Evolutionary conservation across 2,888 invertebrate genomes (phyloP).

Genomic region (Hermaeophaga mercurialis): DNA sequence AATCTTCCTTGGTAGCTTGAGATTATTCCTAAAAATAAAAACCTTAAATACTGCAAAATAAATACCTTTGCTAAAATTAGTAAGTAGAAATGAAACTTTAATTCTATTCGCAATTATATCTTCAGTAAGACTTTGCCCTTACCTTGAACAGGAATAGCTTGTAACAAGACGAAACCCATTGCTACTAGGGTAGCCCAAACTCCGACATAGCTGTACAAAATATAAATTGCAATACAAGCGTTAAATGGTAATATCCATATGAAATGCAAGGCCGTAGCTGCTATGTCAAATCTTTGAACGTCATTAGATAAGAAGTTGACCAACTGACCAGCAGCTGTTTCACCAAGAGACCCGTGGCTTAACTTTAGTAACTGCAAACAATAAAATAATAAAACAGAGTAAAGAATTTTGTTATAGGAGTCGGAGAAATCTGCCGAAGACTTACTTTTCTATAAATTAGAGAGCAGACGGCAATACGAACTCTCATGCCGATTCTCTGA

Average conservation of each 20-base stretch:
- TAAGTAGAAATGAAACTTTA: too few relatives aligned
- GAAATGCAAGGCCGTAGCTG: conserved; percentile 72
- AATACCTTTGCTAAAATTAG: too few relatives aligned
- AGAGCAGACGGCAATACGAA: background rate
- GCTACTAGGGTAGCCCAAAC: conserved; percentile 64
- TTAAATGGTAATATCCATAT: conserved; percentile 82
- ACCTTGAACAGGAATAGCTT: conserved; percentile 63
- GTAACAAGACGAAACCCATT: conserved; percentile 62
- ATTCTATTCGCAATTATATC: too few relatives aligned
- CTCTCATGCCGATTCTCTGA: background rate
- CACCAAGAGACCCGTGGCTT: conserved; percentile 72
- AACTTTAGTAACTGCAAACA: conserved; percentile 62
- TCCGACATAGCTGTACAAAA: conserved; percentile 65
- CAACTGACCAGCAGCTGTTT: conserved; percentile 83
- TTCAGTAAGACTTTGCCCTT: too few relatives aligned
- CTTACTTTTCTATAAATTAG: background rate
- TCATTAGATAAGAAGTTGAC: conserved; percentile 86
- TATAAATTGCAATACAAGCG: conserved; percentile 65
- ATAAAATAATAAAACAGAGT: background rate
- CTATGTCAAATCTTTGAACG: conserved; percentile 79
- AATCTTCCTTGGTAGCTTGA: conserved; percentile 58
- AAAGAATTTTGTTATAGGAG: too few relatives aligned
- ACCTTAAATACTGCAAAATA: too few relatives aligned
- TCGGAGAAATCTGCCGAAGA: too few relatives aligned
- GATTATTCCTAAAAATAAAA: conserved; percentile 41